A percentile compares a stretch with the other conserved stretches of the same genome.
phyloP scores from a whole-genome alignment of 2,888 invertebrate species.

The Graphium colonna region DNA sequence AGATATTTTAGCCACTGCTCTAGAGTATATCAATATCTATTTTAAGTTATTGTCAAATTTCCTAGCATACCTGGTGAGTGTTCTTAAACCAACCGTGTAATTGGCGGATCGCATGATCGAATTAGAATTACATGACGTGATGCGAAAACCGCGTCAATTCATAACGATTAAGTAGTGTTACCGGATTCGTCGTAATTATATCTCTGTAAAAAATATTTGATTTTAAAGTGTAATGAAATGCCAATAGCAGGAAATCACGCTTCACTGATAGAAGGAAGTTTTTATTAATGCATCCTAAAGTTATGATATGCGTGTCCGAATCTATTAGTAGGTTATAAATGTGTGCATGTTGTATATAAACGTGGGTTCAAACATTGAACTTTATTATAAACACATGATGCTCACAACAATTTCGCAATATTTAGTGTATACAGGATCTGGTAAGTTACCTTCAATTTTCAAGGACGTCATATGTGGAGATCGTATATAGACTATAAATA shows the following conservation, averaged over 20 bases:
- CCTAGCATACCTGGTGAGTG: background rate
- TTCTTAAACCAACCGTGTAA: slow-evolving; percentile 6
- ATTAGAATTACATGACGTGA: slow-evolving; percentile 5
- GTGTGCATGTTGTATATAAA: too few species aligned
- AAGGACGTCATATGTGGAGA: too few species aligned
- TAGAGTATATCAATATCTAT: too few species aligned
- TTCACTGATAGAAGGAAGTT: slow-evolving; percentile 1
- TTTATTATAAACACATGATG: background rate
- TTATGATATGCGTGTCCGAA: background rate
- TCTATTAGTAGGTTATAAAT: background rate
- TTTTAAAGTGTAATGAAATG: background rate
- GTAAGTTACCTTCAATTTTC: too few species aligned
- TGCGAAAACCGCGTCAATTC: background rate
- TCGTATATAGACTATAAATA: too few species aligned
- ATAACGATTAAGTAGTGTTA: slow-evolving; percentile 3
- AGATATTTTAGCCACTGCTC: too few species aligned
- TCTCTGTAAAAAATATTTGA: background rate
- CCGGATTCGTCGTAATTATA: slow-evolving; percentile 9
- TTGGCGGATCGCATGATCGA: slow-evolving; percentile 1
- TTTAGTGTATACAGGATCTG: background rate
- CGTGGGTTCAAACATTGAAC: background rate
- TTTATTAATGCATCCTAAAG: background rate
- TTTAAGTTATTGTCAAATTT: background rate
- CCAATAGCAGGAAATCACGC: slow-evolving; percentile 11
- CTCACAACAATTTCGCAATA: background rate